Base-by-base conservation (phyloP, 2,797 vertebrate genomes). In the Falco biarmicus region DNA sequence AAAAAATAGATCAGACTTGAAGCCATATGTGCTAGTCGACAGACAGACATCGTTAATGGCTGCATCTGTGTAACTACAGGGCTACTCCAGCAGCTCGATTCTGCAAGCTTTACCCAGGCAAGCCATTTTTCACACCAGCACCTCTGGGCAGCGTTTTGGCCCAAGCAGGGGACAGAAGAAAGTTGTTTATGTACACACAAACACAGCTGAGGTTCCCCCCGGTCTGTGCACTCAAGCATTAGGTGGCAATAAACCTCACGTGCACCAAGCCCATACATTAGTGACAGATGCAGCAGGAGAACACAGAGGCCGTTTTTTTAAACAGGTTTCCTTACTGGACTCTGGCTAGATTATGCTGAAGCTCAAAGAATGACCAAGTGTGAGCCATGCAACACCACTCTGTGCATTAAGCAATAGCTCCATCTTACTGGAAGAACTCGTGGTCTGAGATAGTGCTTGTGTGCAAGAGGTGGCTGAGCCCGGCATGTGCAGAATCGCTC, bases 351-450 rank as follows among this genome's bases (percentile, higher is more conserved):
- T 51, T 32, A 28, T 0, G 0, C 32, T 60, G 0, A 50, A 78
- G 31, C 34, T 56, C 48, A 64, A 83, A 22, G 18, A 45, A 69
- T 5, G 51, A 26, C 47, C 34, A 68, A 28, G 37, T 3, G 22
- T 26, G 37, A 95, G 53, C 51, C 43, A 76, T 4, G 20, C 37
- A 66, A 73, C 66, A 74, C 11, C 16, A 56, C 69, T 82, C 59
- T 47, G 48, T 25, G 74, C 45, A 37, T 22, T 75, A 88, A 93
- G 37, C 4, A 20, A 73, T 7, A 90, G 43, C 43, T 31, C 34
- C 56, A 20, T 87, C 97, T 99, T 98, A 99, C 99, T 99, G 98
- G 95, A 98, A 98, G 92, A 99, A 98, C 81, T 99, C 99, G 43
- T 99, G 98, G 69, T 99, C 99, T 4, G 97, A 98, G 92, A 99